Conservation (phyloP, 2,113 vertebrate species). For the Crotophaga sulcirostris region DNA sequence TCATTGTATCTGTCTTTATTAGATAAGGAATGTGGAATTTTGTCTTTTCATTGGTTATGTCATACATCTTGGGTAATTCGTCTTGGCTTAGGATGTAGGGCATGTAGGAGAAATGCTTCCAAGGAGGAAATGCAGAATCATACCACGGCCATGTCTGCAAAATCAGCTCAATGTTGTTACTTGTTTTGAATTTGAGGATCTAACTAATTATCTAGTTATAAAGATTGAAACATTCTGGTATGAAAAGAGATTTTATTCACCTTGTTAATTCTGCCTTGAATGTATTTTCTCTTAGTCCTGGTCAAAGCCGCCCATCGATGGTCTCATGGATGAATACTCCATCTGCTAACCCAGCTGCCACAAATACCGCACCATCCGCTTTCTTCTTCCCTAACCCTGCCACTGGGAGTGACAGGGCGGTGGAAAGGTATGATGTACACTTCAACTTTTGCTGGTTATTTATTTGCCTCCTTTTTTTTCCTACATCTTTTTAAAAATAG, state of each 20-base stretch:
- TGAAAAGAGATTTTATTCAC: neutral
- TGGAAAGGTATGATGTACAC: slow-evolving; percentile 64
- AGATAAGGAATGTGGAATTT: slow-evolving; percentile 9
- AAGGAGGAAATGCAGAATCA: neutral
- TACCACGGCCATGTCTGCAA: neutral
- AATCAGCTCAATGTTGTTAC: neutral
- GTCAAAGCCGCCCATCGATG: slow-evolving; percentile 68
- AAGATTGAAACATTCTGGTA: neutral
- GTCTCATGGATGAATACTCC: slow-evolving; percentile 79
- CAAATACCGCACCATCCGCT: slow-evolving; percentile 4
- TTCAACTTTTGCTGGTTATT: neutral
- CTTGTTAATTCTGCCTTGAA: neutral
- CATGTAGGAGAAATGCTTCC: neutral
- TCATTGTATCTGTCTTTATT: slow-evolving; percentile 31
- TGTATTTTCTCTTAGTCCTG: slow-evolving; percentile 39
- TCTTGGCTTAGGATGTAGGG: neutral
- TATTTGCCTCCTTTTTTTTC: neutral
- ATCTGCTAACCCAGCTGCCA: neutral
- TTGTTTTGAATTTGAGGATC: neutral
- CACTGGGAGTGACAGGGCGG: slow-evolving; percentile 41
- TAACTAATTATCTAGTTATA: neutral
- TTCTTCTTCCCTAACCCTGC: slow-evolving; percentile 33
- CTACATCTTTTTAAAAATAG: neutral
- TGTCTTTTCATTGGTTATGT: slow-evolving; percentile 5
- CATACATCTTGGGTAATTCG: neutral